phyloP scores from a whole-genome alignment of 2,888 invertebrate species.

The Orthonychiurus folsomi region DNA sequence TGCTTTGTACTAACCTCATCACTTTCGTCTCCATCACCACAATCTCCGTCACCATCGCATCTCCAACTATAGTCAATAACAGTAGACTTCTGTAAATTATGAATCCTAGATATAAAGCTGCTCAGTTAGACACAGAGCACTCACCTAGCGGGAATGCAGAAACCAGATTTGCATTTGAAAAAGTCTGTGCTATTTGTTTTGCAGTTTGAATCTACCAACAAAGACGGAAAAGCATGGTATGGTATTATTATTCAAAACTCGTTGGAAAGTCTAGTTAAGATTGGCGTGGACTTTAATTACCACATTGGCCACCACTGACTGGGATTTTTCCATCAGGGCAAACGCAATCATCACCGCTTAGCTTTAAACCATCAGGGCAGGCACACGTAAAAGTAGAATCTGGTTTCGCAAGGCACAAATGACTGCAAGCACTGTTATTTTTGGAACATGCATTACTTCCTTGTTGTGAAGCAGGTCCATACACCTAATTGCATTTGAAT shows the following conservation, averaged over 20 bases:
- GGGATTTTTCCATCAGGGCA: slow-evolving; percentile 59
- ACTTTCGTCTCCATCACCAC: slow-evolving; percentile 13
- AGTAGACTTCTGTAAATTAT: too few relatives aligned
- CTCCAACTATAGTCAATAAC: too few relatives aligned
- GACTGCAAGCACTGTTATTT: slow-evolving; percentile 55
- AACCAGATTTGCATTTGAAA: slow-evolving; percentile 17
- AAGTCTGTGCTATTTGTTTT: neutral
- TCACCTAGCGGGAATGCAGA: slow-evolving; percentile 20
- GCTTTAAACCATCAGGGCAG: slow-evolving; percentile 66
- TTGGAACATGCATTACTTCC: slow-evolving; percentile 62
- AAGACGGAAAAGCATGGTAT: neutral
- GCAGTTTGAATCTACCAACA: slow-evolving; percentile 4
- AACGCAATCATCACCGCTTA: slow-evolving; percentile 54
- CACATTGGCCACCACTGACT: slow-evolving; percentile 62
- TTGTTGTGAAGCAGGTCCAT: slow-evolving; percentile 63
- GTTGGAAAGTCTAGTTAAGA: too few relatives aligned
- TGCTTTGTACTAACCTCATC: slow-evolving; percentile 14
- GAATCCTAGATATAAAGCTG: neutral
- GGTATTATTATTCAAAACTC: neutral
- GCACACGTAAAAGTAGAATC: slow-evolving; percentile 59
- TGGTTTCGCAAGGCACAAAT: slow-evolving; percentile 70
- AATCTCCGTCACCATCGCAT: slow-evolving; percentile 17
- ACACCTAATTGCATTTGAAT: slow-evolving; percentile 52
- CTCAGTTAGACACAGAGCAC: too few relatives aligned
- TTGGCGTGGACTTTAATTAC: too few relatives aligned